Evolutionary conservation across 1,140 invertebrate genomes (phyloP).

Genomic region (Pygmarrhopalites habei): DNA sequence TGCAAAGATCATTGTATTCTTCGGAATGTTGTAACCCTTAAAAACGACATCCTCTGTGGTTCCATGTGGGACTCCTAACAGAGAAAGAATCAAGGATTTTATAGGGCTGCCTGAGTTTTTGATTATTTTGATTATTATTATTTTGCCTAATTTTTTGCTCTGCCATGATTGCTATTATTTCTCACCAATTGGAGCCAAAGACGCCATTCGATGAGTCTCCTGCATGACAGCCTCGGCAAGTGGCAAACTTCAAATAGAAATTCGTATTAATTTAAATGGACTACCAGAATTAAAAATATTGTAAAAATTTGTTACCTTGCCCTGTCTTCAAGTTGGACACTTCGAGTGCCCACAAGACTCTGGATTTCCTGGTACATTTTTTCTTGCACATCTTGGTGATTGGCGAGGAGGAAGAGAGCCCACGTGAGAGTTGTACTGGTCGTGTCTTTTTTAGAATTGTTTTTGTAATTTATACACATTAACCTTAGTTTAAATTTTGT

Average conservation of each 20-base stretch:
- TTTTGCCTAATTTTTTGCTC: too few relatives aligned
- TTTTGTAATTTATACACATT: too few relatives aligned
- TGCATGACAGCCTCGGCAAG: constrained; percentile 67
- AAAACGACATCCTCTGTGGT: constrained; percentile 61
- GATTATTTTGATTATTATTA: too few relatives aligned
- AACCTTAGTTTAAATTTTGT: too few relatives aligned
- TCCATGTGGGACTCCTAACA: constrained; percentile 70
- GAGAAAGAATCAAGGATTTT: too few relatives aligned
- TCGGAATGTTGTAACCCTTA: constrained; percentile 64
- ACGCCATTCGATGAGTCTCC: constrained; percentile 67
- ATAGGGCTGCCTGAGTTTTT: too few relatives aligned
- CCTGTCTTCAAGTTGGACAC: constrained; percentile 44
- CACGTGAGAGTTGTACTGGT: constrained; percentile 65
- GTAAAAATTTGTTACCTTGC: too few relatives aligned
- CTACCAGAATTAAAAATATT: not conserved
- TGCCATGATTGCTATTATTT: constrained; percentile 53
- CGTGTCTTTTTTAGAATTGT: too few relatives aligned
- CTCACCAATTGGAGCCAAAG: constrained; percentile 65
- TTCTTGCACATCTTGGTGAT: constrained; percentile 58
- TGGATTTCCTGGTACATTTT: constrained; percentile 60
- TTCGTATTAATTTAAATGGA: too few relatives aligned
- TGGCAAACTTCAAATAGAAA: constrained; percentile 53
- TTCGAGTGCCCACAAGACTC: constrained; percentile 45
- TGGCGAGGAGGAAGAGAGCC: constrained; percentile 58
- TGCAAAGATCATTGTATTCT: constrained; percentile 74